Evolutionary conservation across 2,888 invertebrate genomes (phyloP).

Genomic region (Rhamphomyia laevipes): DNA sequence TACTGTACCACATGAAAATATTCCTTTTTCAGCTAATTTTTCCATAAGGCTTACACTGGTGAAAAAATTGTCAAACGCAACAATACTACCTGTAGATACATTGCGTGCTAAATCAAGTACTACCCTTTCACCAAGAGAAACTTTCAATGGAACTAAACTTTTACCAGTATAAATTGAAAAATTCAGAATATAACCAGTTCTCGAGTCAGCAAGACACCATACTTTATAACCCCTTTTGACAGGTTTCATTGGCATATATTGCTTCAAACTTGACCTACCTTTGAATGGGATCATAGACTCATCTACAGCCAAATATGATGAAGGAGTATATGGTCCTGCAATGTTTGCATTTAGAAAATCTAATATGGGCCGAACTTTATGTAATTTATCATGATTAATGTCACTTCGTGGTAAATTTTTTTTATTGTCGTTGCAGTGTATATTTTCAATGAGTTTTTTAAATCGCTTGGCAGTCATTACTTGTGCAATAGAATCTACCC

Average conservation of each 20-base stretch:
- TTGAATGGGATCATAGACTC: neutral
- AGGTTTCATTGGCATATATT: neutral
- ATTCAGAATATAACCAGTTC: neutral
- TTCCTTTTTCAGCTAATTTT: slow-evolving; percentile 1
- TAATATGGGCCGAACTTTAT: neutral
- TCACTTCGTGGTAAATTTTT: neutral
- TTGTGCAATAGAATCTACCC: neutral
- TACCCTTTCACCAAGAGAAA: neutral
- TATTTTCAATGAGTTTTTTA: neutral
- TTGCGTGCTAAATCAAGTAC: neutral
- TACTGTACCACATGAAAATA: slow-evolving; percentile 1
- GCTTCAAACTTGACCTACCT: neutral
- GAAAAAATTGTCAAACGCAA: slow-evolving; percentile 7
- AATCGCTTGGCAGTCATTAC: neutral
- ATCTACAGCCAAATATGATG: neutral
- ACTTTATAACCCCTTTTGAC: neutral
- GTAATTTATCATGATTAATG: neutral
- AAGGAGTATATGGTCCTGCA: neutral
- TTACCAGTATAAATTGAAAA: neutral
- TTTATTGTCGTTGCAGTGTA: neutral
- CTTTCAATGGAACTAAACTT: neutral
- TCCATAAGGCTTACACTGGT: neutral
- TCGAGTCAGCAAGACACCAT: neutral
- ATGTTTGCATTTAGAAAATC: neutral
- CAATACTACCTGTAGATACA: neutral